Base-by-base conservation (phyloP, 92 coral and sea anemone genomes). In the Anthopleura xanthogrammica region DNA sequence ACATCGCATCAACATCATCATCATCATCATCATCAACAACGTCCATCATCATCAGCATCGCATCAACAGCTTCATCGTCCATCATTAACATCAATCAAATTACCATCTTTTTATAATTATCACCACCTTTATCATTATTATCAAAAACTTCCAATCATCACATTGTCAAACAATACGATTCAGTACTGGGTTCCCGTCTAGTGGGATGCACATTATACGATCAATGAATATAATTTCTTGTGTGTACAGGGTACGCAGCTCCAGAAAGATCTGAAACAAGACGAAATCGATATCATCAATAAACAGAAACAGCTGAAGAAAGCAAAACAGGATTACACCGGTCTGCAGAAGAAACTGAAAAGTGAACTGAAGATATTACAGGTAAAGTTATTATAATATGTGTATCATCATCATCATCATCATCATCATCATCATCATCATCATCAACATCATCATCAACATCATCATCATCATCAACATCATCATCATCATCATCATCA, bases 271-370 rank as follows among this genome's bases (percentile, higher is more conserved):
- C 86, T 95, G 39, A 94, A 92, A 79, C 87, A 91, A 39, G 98
- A 95, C 56, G 98, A 95, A 78, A 77, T 72, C 22, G 94, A 94
- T 57, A 95, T 95, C 75, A 89, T 92, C 43, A 52, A 40, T 24
- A 95, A 95, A 87, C 98, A 95, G 78, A 86, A 94, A 60, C 95
- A 87, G 86, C 80, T 95, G 64, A 95, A 95, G 88, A 90, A 86
- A 77, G 89, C 87, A 12, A 95, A 95, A 64, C 98, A 94, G 54
- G 91, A 92, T 36, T 95, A 95, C 86, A 92, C 98, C 0, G 46
- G 86, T 3, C 58, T 93, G n/a, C 98, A 95, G 60, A 95, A 92
- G 83, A 89, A 95, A 62, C 95, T 95, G 60, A 92, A 92, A 88
- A 72, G 79, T n/a, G 93, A 90, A 80, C 87, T 92, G 40, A 89